These are phyloP conservation scores for Limonius californicus DNA, from an alignment of 1,140 invertebrate species.

Conservation along the genomic window DNA sequence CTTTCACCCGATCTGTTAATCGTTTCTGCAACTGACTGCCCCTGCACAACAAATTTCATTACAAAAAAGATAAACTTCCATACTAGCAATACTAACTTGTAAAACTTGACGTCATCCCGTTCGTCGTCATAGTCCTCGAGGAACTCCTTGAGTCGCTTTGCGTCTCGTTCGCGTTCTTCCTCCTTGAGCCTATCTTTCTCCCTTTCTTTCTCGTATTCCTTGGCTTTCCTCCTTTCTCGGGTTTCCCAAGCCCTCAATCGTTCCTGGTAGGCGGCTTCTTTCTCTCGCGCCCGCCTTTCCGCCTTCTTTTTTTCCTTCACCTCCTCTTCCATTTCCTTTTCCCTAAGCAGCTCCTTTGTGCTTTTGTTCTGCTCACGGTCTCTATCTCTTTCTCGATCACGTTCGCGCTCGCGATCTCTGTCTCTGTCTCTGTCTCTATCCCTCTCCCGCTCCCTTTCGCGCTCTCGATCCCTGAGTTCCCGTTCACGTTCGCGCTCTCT, in stretches of 20 bases:
- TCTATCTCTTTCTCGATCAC: slow-evolving; percentile 54
- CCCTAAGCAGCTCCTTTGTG: slow-evolving; percentile 61
- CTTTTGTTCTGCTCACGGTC: slow-evolving; percentile 50
- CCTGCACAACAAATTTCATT: slow-evolving; percentile 53
- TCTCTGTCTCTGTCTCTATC: slow-evolving; percentile 48
- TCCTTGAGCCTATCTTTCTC: slow-evolving; percentile 80
- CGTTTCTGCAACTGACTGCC: slow-evolving; percentile 84
- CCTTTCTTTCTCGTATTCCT: slow-evolving; percentile 89
- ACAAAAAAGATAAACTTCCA: too few species aligned
- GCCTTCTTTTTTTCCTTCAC: slow-evolving; percentile 82
- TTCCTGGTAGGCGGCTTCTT: slow-evolving; percentile 92
- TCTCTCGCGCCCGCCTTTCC: slow-evolving; percentile 87
- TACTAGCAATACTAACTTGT: slow-evolving; percentile 68
- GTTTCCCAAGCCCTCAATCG: slow-evolving; percentile 83
- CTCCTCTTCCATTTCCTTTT: slow-evolving; percentile 89
- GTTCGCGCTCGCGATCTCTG: slow-evolving; percentile 46
- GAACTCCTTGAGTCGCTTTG: slow-evolving; percentile 93
- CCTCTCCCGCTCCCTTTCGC: slow-evolving; percentile 36
- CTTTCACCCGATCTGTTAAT: slow-evolving; percentile 85
- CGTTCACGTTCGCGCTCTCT: slow-evolving; percentile 49
- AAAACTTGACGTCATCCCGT: slow-evolving; percentile 94
- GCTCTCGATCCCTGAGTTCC: slow-evolving; percentile 45
- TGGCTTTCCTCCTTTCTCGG: slow-evolving; percentile 86
- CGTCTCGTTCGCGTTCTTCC: slow-evolving; percentile 83
- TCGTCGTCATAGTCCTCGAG: slow-evolving; percentile 99